Conservation (phyloP, 1,140 invertebrate species). For the Euwallacea fornicatus region DNA sequence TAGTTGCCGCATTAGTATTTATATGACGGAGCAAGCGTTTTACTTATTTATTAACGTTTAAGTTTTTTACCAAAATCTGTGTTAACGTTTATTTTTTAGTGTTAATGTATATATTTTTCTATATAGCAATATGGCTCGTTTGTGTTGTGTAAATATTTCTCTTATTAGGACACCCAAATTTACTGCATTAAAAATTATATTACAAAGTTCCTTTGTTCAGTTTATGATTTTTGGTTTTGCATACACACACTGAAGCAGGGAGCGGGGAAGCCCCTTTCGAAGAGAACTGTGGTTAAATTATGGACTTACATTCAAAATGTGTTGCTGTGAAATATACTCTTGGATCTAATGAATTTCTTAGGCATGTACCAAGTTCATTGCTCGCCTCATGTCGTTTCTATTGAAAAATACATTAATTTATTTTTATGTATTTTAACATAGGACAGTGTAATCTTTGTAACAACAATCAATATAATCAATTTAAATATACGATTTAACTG, state of each 20-base stretch:
- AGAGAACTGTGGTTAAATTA: background rate
- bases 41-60: slow-evolving; percentile 7
- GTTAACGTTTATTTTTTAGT: slow-evolving; percentile 3
- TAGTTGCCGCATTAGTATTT: background rate
- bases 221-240: background rate
- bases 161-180: background rate
- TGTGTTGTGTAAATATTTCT: background rate
- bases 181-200: background rate
- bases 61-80: slow-evolving; percentile 11
- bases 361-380: too few relatives aligned
- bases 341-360: too few relatives aligned
- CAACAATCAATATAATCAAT: slow-evolving; percentile 1
- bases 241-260: background rate
- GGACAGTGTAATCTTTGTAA: slow-evolving; percentile 11
- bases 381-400: background rate
- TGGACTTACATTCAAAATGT: background rate
- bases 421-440: slow-evolving; percentile 15
- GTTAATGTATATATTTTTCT: slow-evolving; percentile 9
- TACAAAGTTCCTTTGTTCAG: background rate
- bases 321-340: background rate
- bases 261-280: background rate
- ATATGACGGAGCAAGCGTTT: background rate
- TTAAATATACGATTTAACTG: too few relatives aligned
- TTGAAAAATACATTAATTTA: slow-evolving; percentile 12
- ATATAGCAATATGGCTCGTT: slow-evolving; percentile 4